Evolutionary conservation across 2,797 vertebrate species (phyloP).

Genomic region (Helicolenus hilgendorfi): DNA sequence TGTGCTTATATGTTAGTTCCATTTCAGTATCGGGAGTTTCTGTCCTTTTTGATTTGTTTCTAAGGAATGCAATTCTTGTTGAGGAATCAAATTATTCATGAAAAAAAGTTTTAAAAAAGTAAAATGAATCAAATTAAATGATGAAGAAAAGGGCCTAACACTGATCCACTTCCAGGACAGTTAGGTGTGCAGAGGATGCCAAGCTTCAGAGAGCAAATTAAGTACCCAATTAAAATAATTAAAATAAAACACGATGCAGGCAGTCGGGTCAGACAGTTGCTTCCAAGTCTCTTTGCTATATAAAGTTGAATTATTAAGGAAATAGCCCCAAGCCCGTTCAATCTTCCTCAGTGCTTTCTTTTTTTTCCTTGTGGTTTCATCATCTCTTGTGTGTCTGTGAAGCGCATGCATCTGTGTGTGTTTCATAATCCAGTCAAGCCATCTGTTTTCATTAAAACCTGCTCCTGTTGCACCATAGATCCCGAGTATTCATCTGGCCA

Average conservation of each 20-base stretch:
- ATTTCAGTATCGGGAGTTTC: background rate
- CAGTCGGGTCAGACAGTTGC: constrained; percentile 39
- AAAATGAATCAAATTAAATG: constrained; percentile 52
- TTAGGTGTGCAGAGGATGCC: constrained; percentile 44
- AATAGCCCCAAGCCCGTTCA: constrained; percentile 7
- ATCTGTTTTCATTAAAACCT: constrained; percentile 80
- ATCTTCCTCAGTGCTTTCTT: constrained; percentile 15
- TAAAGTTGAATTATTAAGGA: constrained; percentile 70
- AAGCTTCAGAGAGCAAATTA: constrained; percentile 58
- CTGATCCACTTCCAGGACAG: constrained; percentile 37
- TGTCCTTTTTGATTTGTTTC: background rate
- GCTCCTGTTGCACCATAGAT: constrained; percentile 44
- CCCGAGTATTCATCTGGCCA: constrained; percentile 48
- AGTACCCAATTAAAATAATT: constrained; percentile 73
- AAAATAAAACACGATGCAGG: constrained; percentile 64
- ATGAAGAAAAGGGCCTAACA: constrained; percentile 40
- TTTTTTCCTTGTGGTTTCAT: constrained; percentile 30
- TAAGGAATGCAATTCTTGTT: constrained; percentile 4
- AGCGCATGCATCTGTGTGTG: constrained; percentile 33
- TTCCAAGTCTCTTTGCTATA: constrained; percentile 60
- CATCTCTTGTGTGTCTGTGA: constrained; percentile 38
- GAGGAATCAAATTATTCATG: constrained; percentile 20
- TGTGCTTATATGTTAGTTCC: background rate
- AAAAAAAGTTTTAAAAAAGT: background rate
- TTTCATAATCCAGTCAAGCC: constrained; percentile 75